Evolutionary conservation across 2,888 invertebrate species (phyloP), one percentile per base, ranked within the genome.

Genomic region (Lepidochrysops patricia): DNA sequence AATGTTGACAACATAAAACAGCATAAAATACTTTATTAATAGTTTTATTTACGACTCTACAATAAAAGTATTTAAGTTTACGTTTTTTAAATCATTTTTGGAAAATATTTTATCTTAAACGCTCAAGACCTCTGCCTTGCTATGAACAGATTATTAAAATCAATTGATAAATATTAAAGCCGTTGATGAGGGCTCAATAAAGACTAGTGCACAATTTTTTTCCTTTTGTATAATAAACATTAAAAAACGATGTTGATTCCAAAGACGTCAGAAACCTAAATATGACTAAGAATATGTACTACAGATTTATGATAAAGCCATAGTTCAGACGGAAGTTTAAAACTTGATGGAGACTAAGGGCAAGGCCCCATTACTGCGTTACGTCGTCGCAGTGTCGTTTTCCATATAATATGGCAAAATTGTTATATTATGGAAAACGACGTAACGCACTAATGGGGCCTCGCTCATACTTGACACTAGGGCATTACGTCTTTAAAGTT

Each of bases 141-240:
- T 23, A 43, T 43, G 19, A 43, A 15, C 52, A 13, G n/a, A 13
- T n/a, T 37, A 13, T 13, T n/a, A 50, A 15, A 50, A 13, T 15
- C 52, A 13, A 52, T 27, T 15, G 27, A 27, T 27, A 52, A 50
- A 27, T 26, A n/a, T n/a, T n/a, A 49, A 26, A 26, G 26, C 50
- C 50, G 26, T 52, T 52, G 52, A 13, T 19, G 19, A 7, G 13
- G 27, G 52, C 32, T 29, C 48, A 32, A 58, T 65, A 63, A 63
- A 64, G 66, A 66, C 66, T 66, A 66, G 66, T 66, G 64, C 62
- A 62, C 62, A 63, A 60, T 32, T 63, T 61, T 61, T 32, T 59
- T 49, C 35, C 32, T 13, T 15, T 50, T 50, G 34, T 52, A 58
- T 35, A 58, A 50, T 34, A 58, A n/a, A 34, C 26, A 54, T 29